A percentile compares a stretch with the other conserved stretches of the same genome.
Evolutionary conservation across 2,888 invertebrate genomes (phyloP).

Genomic region (Scelioninae gen. 1): DNA sequence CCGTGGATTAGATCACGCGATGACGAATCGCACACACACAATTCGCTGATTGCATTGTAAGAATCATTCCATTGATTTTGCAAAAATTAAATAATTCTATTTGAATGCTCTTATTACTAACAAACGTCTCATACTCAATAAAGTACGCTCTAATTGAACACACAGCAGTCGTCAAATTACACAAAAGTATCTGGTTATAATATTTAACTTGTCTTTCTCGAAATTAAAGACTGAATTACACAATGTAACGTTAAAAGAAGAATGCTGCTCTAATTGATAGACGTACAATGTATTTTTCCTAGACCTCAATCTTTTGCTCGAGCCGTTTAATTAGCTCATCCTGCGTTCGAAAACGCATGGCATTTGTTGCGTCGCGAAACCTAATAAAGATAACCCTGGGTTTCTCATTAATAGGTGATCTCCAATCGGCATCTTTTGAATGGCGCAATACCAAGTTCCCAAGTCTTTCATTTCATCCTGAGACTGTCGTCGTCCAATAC

Average conservation of each 20-base stretch:
- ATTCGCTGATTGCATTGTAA: conserved; percentile 48
- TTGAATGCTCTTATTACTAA: too few species aligned
- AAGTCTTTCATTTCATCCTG: conserved; percentile 69
- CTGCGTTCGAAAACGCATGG: conserved; percentile 17
- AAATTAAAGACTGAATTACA: too few species aligned
- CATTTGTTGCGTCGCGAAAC: conserved; percentile 32
- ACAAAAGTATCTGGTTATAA: too few species aligned
- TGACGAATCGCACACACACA: conserved; percentile 58
- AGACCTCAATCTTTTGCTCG: conserved; percentile 6
- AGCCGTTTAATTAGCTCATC: conserved; percentile 23
- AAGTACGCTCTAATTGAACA: too few species aligned
- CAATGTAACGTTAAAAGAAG: too few species aligned
- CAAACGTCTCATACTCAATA: too few species aligned
- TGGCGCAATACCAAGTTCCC: conserved; percentile 56
- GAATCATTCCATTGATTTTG: conserved; percentile 50
- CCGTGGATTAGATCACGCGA: conserved; percentile 68
- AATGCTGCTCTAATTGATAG: too few species aligned
- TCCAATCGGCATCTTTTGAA: conserved; percentile 65
- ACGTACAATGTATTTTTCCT: conserved; percentile 1
- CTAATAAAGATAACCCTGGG: conserved; percentile 46
- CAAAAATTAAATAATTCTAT: conserved; percentile 24
- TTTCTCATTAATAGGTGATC: conserved; percentile 56
- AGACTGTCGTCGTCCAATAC: conserved; percentile 73
- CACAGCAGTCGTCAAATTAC: too few species aligned
- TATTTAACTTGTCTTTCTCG: too few species aligned